Conservation (phyloP, 2,113 vertebrate genomes). For the Tichodroma muraria region DNA sequence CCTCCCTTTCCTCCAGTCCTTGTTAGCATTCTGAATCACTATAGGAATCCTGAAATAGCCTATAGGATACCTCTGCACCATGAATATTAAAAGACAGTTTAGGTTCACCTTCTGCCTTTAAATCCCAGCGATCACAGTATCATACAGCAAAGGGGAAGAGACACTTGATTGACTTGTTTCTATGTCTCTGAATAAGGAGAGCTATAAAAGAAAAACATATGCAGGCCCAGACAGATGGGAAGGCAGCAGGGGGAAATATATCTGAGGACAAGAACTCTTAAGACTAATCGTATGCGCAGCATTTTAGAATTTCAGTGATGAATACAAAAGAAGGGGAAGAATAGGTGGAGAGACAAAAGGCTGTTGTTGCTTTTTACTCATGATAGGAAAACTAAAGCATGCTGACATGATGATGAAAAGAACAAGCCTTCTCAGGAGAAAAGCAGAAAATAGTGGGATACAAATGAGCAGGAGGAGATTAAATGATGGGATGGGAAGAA, state of each 20-base stretch:
- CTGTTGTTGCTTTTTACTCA: neutral
- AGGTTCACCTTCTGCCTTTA: neutral
- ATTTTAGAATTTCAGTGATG: neutral
- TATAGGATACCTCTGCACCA: neutral
- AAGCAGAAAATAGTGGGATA: neutral
- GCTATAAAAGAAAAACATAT: neutral
- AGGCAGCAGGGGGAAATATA: neutral
- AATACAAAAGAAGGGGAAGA: neutral
- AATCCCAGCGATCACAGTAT: neutral
- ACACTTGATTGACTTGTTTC: neutral
- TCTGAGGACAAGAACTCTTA: neutral
- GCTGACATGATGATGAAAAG: neutral
- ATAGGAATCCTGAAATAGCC: neutral
- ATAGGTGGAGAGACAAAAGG: neutral
- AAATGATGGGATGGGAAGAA: neutral
- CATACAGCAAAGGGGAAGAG: neutral
- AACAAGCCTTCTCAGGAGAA: neutral
- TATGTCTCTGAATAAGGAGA: neutral
- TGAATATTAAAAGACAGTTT: neutral
- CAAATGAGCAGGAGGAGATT: neutral
- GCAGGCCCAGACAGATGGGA: neutral
- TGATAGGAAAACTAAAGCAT: neutral
- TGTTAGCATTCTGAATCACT: conserved; percentile 2
- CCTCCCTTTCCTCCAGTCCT: neutral
- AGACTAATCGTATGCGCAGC: neutral